Percentiles rank a stretch among this genome's conserved stretches.
Conservation (phyloP, 2,888 invertebrate genomes). For the Lacanobia oleracea region DNA sequence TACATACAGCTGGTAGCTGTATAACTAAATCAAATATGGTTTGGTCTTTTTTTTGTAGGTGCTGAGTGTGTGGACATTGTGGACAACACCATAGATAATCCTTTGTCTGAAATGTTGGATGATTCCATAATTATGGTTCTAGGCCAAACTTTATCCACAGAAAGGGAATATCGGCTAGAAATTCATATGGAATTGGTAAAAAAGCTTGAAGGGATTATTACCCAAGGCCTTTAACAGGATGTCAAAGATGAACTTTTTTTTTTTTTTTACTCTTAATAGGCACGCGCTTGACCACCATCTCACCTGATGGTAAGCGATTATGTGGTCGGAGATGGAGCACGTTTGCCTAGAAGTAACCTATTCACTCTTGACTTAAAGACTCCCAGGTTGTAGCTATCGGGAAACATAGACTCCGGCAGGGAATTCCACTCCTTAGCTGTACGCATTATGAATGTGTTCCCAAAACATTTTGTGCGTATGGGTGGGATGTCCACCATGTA, state of each 20-base stretch:
- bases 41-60: conserved; percentile 1
- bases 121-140: conserved; percentile 1
- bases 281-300: too few species aligned
- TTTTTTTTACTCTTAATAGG: too few species aligned
- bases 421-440: too few species aligned
- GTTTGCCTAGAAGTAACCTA: too few species aligned
- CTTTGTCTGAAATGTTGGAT: conserved; percentile 1
- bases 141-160: neutral
- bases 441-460: too few species aligned
- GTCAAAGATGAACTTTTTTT: neutral
- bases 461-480: too few species aligned
- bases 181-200: conserved; percentile 12
- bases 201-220: conserved; percentile 11
- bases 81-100: neutral
- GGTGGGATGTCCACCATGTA: too few species aligned
- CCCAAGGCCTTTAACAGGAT: neutral
- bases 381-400: too few species aligned
- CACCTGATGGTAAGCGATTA: too few species aligned
- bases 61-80: conserved; percentile 4
- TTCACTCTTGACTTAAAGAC: too few species aligned
- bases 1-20: conserved; percentile 16
- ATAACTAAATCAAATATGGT: conserved; percentile 4
- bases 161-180: conserved; percentile 12
- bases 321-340: too few species aligned
- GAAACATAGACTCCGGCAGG: too few species aligned